Evolutionary conservation across 2,797 vertebrate species (phyloP), one percentile per base, ranked within the genome.

Genomic region (Lerista edwardsae): DNA sequence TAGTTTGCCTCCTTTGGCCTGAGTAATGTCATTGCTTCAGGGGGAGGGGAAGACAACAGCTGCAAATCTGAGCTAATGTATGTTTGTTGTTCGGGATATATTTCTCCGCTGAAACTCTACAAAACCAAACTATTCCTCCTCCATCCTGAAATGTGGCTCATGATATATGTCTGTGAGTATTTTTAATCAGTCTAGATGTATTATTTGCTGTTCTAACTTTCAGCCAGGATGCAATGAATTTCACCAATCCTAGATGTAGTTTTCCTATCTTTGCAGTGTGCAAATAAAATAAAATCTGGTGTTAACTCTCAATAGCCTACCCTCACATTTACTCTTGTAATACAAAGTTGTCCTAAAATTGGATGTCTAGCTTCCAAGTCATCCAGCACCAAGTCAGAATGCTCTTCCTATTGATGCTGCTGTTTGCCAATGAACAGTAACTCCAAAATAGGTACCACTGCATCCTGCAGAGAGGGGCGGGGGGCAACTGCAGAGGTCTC

Each of bases 41-140:
- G 51, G n/a, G 73, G 31, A 68, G 80, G 79, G 67, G 23, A 82
- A 82, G 31, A 86, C 75, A 83, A 90, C 71, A 69, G 75, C 59
- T 87, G 73, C 75, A n/a, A 83, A 86, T 94, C 80, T 90, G 85
- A 85, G 12, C 6, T 88, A 93, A 84, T 82, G 1, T 92, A 17
- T 93, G 36, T 82, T 68, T 89, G 67, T 55, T 77, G 84, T 23
- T 81, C 44, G n/a, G 25, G 83, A 51, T 89, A 88, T 67, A 86
- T 68, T 87, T 87, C 84, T 72, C n/a, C 51, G 78, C 88, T 55
- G 80, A 82, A 92, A 85, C 67, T 25, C 36, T 90, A 31, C 87
- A 84, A 89, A 93, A 89, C 15, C 51, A 91, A 90, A 90, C 23
- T 36, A 36, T 25, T 41, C 55, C 65, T 36, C 74, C 23, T 4